Percentiles rank a stretch among this genome's conserved stretches.
phyloP scores from a whole-genome alignment of 2,888 invertebrate genomes.

The Pyrochroa serraticornis region DNA sequence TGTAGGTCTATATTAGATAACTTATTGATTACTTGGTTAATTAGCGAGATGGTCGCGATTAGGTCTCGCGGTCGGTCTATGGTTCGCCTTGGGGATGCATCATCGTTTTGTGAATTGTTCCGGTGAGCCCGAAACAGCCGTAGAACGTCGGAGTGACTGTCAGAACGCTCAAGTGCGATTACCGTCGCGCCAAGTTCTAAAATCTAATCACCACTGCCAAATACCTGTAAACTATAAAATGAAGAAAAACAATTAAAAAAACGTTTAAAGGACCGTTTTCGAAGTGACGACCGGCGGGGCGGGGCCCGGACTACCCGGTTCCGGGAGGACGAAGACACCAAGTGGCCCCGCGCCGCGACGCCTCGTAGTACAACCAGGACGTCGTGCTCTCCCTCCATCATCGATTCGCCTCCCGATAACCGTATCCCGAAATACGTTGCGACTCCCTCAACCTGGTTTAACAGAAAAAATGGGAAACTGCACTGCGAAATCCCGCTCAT shows the following conservation, averaged over 20 bases:
- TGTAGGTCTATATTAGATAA: constrained; percentile 61
- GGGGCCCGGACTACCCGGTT: constrained; percentile 50
- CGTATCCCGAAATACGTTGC: constrained; percentile 9
- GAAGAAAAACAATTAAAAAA: constrained; percentile 19
- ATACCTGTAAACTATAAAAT: constrained; percentile 43
- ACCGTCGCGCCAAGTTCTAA: constrained; percentile 40
- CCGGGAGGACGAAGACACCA: constrained; percentile 47
- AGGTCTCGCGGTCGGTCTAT: not conserved
- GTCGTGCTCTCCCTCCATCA: not conserved
- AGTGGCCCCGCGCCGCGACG: constrained; percentile 21
- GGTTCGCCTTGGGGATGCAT: constrained; percentile 11
- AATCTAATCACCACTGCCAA: constrained; percentile 55
- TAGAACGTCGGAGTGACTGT: not conserved
- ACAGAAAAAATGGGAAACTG: constrained; percentile 22
- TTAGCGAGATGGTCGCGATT: constrained; percentile 25
- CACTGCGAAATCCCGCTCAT: constrained; percentile 36
- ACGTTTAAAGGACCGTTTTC: constrained; percentile 35
- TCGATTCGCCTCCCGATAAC: constrained; percentile 7
- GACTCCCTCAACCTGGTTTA: constrained; percentile 20
- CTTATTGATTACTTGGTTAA: constrained; percentile 33
- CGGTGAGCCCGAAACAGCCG: constrained; percentile 3
- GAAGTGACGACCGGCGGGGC: constrained; percentile 40
- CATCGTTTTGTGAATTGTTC: constrained; percentile 5
- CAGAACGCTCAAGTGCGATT: constrained; percentile 23
- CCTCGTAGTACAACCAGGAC: constrained; percentile 16